Conservation (phyloP, 2,888 invertebrate genomes). For the Lydus trimaculatus region DNA sequence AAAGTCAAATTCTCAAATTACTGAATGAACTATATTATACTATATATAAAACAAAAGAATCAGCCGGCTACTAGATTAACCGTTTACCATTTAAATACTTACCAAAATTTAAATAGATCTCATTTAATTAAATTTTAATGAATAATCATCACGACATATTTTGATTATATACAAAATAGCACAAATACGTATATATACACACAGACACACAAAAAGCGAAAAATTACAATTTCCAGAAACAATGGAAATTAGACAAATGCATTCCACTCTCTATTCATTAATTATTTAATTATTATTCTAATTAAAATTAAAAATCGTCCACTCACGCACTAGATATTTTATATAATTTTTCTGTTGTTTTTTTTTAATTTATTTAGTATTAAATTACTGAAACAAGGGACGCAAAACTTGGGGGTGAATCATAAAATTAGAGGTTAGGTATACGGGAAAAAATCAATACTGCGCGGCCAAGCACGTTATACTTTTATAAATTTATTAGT, state of each 20-base stretch:
- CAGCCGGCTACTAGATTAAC: background rate
- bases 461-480: slow-evolving; percentile 26
- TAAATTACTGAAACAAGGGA: background rate
- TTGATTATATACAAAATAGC: background rate
- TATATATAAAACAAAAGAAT: background rate
- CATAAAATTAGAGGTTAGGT: slow-evolving; percentile 44
- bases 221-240: background rate
- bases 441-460: slow-evolving; percentile 45
- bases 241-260: slow-evolving; percentile 1
- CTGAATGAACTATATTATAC: background rate
- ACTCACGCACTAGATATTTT: slow-evolving; percentile 9
- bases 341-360: too few species aligned
- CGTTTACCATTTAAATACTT: background rate
- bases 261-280: slow-evolving; percentile 9
- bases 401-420: slow-evolving; percentile 26
- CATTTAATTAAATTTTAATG: background rate
- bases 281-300: slow-evolving; percentile 2
- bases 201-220: background rate
- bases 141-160: background rate
- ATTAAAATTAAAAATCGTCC: slow-evolving; percentile 4
- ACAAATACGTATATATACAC: background rate
- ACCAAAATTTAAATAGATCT: background rate
- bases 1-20: background rate
- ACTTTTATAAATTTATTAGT: slow-evolving; percentile 4
- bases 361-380: background rate